phyloP scores from a whole-genome alignment of 2,797 vertebrate genomes.

The Aldrovandia affinis region DNA sequence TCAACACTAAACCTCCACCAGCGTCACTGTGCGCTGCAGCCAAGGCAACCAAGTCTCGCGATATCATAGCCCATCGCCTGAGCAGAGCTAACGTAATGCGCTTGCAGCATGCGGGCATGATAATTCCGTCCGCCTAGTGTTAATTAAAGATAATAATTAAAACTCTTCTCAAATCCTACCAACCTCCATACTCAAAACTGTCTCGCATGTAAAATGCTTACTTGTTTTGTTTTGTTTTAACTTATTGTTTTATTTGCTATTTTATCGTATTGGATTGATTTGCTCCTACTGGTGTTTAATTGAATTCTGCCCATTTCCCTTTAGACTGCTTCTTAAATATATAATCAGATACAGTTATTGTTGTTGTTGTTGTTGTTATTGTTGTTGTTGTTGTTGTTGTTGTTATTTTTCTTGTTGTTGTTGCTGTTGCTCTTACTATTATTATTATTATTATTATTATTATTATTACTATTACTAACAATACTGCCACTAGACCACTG shows the following conservation, averaged over 20 bases:
- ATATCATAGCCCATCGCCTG: constrained; percentile 52
- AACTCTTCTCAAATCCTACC: neutral
- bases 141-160: neutral
- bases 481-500: too few species aligned
- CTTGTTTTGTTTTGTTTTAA: neutral
- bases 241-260: too few species aligned
- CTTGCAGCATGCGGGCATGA: neutral
- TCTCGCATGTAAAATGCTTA: neutral
- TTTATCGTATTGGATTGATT: neutral
- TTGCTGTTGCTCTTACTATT: too few species aligned
- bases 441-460: too few species aligned
- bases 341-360: too few species aligned
- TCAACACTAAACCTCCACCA: constrained; percentile 45
- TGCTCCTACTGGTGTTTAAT: too few species aligned
- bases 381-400: too few species aligned
- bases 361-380: too few species aligned
- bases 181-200: neutral
- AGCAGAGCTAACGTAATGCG: neutral
- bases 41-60: constrained; percentile 79
- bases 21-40: constrained; percentile 65
- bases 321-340: too few species aligned
- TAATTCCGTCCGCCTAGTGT: neutral
- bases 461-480: too few species aligned
- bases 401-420: too few species aligned
- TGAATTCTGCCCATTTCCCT: too few species aligned